Conservation (phyloP, 1,140 invertebrate genomes). For the Aphis craccivora region DNA sequence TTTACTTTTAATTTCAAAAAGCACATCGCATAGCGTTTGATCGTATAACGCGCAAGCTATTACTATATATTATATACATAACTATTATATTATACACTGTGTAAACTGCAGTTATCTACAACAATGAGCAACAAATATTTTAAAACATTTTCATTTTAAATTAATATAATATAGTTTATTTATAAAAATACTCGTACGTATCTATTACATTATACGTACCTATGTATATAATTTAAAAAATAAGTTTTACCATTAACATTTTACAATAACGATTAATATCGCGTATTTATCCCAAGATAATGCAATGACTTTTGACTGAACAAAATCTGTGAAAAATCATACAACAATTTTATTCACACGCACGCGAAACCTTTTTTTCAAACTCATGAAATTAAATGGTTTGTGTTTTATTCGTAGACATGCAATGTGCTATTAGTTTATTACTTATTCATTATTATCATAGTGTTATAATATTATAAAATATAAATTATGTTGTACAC, state of each 20-base stretch:
- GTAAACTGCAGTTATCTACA: neutral
- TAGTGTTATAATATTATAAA: too few relatives aligned
- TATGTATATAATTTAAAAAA: neutral
- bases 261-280: neutral
- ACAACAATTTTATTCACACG: neutral
- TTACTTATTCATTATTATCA: too few relatives aligned
- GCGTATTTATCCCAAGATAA: neutral
- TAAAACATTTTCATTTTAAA: neutral
- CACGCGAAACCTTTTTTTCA: neutral
- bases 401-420: neutral
- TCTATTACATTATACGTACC: neutral
- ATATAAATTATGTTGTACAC: neutral
- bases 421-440: neutral
- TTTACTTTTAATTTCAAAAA: neutral
- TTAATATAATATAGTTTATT: neutral
- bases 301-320: neutral
- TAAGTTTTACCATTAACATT: neutral
- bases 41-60: neutral
- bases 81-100: neutral
- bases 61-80: neutral
- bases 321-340: neutral
- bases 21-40: neutral
- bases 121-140: neutral
- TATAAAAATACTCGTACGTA: neutral
- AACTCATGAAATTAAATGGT: neutral